Percentiles rank a stretch among this genome's conserved stretches.
Conservation (phyloP, 2,113 vertebrate species). For the Ahaetulla prasina region DNA sequence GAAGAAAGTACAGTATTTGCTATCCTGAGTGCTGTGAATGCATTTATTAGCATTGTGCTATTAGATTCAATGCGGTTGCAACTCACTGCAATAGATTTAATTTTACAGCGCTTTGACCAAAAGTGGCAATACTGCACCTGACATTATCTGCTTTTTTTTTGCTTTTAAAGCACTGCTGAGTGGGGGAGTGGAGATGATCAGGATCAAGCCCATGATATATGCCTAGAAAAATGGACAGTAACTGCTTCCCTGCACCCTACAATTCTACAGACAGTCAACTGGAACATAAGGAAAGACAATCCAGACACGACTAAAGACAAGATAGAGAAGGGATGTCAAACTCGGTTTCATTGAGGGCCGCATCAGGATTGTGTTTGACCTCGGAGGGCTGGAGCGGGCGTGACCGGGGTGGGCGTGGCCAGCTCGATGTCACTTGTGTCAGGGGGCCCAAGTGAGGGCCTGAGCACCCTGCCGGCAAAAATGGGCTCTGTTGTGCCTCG, state of each 20-base stretch:
- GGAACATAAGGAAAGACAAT: not conserved
- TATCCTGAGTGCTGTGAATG: too few relatives aligned
- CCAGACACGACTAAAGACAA: not conserved
- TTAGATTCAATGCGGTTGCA: too few relatives aligned
- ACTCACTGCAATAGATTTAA: not conserved
- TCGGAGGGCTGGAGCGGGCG: accelerated
- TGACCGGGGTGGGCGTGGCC: too few relatives aligned
- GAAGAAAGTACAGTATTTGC: not conserved
- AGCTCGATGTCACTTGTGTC: too few relatives aligned
- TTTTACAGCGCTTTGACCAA: not conserved
- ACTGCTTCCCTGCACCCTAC: not conserved
- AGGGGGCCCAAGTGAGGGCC: too few relatives aligned
- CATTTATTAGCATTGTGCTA: not conserved
- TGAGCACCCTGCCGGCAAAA: too few relatives aligned
- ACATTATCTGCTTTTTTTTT: not conserved
- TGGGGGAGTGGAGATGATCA: not conserved
- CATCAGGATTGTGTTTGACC: too few relatives aligned
- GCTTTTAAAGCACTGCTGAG: not conserved
- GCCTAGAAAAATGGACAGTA: not conserved
- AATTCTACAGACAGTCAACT: not conserved
- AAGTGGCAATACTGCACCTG: not conserved
- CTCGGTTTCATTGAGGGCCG: too few relatives aligned
- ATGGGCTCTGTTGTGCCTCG: too few relatives aligned
- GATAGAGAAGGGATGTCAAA: not conserved
- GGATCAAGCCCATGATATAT: not conserved